Percentiles rank a stretch among this genome's conserved stretches.
phyloP scores from a whole-genome alignment of 2,888 invertebrate genomes.

The Ophioninae sp. region DNA sequence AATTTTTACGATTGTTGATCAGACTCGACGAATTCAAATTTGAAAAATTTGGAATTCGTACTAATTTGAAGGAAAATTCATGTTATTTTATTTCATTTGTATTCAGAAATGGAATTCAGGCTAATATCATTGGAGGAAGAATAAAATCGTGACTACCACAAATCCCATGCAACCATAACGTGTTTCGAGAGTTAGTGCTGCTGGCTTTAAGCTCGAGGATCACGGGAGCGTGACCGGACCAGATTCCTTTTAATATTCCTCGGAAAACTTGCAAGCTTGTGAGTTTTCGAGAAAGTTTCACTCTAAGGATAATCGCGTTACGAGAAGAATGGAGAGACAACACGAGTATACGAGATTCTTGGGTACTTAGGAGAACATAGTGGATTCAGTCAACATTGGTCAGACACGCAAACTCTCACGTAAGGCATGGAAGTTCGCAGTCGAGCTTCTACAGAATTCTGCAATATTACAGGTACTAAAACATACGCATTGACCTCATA shows the following conservation, averaged over 20 bases:
- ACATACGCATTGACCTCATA: slow-evolving; percentile 21
- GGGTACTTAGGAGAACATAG: background rate
- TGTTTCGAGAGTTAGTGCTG: slow-evolving; percentile 4
- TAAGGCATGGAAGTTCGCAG: slow-evolving; percentile 23
- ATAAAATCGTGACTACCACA: background rate
- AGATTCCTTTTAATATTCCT: slow-evolving; percentile 26
- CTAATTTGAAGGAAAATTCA: background rate
- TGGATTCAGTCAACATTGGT: slow-evolving; percentile 28
- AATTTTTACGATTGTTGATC: background rate
- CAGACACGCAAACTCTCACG: slow-evolving; percentile 20
- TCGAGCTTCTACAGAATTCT: background rate
- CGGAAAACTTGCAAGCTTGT: slow-evolving; percentile 19
- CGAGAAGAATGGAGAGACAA: background rate
- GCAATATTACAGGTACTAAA: background rate
- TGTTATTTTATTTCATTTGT: background rate
- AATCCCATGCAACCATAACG: background rate
- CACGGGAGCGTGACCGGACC: slow-evolving; percentile 18
- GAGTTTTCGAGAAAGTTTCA: slow-evolving; percentile 1
- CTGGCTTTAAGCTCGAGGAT: slow-evolving; percentile 8
- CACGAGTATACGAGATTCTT: background rate
- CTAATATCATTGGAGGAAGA: slow-evolving; percentile 1
- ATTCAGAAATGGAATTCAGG: background rate
- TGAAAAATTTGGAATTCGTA: background rate
- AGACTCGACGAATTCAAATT: background rate
- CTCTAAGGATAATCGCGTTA: slow-evolving; percentile 22